phyloP scores from a whole-genome alignment of 2,888 invertebrate species.

The Troides aeacus region DNA sequence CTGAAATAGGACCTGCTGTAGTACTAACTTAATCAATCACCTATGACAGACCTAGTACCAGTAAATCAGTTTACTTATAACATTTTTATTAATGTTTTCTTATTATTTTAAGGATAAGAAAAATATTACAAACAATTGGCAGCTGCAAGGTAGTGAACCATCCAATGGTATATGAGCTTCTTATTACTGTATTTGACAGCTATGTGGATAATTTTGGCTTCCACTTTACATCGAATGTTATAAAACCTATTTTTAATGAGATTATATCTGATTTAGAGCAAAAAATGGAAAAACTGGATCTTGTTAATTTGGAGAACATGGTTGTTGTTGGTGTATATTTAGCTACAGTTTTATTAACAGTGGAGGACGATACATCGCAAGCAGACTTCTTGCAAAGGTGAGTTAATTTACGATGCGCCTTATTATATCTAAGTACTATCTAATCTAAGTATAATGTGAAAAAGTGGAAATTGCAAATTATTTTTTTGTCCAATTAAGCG shows the following conservation, averaged over 20 bases:
- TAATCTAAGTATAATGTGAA: too few species aligned
- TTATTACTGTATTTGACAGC: constrained; percentile 60
- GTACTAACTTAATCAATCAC: too few species aligned
- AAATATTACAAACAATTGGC: constrained; percentile 59
- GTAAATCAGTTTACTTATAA: too few species aligned
- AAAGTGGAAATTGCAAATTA: too few species aligned
- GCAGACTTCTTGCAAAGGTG: constrained; percentile 81
- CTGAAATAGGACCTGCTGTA: too few species aligned
- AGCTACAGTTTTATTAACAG: constrained; percentile 75
- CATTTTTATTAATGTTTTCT: not conserved
- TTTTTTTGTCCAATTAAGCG: too few species aligned
- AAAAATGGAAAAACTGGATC: constrained; percentile 79
- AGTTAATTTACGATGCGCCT: constrained; percentile 39
- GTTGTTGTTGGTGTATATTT: constrained; percentile 82
- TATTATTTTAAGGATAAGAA: constrained; percentile 62
- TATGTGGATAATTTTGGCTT: constrained; percentile 84
- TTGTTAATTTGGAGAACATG: constrained; percentile 75
- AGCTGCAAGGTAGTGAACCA: constrained; percentile 60
- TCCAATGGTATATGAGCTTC: constrained; percentile 55
- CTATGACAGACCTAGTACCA: too few species aligned
- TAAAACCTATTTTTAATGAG: constrained; percentile 80
- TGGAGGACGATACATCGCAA: constrained; percentile 73
- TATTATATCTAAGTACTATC: too few species aligned
- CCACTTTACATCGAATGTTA: constrained; percentile 78
- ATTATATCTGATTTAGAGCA: constrained; percentile 81